Conservation (phyloP, 1,140 invertebrate species). For the Dreissena polymorpha region DNA sequence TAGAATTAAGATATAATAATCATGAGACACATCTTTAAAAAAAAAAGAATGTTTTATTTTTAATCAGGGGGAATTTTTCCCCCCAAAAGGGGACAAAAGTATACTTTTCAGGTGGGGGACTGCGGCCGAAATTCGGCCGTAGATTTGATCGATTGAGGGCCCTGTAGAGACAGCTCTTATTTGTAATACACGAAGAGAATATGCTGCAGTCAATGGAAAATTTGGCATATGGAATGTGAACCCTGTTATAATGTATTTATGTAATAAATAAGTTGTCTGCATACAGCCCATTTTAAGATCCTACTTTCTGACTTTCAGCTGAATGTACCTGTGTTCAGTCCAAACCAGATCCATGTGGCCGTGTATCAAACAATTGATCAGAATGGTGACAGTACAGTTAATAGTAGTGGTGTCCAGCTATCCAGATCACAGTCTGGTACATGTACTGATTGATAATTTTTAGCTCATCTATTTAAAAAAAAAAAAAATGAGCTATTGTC, state of each 20-base stretch:
- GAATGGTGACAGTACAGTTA: neutral
- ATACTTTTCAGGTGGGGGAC: too few relatives aligned
- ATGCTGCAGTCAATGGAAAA: neutral
- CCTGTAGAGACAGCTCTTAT: too few relatives aligned
- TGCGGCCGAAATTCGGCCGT: too few relatives aligned
- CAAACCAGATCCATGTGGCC: constrained; percentile 13
- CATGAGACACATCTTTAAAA: too few relatives aligned
- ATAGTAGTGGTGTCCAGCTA: constrained; percentile 17
- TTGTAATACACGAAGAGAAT: neutral
- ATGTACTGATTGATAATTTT: neutral
- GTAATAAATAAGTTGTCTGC: neutral
- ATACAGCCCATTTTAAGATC: neutral
- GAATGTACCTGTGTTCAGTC: constrained; percentile 27
- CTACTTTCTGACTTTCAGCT: constrained; percentile 12
- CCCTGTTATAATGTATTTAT: neutral
- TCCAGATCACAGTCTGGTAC: constrained; percentile 41
- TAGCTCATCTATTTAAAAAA: too few relatives aligned
- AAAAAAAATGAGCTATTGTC: too few relatives aligned
- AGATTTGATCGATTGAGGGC: too few relatives aligned
- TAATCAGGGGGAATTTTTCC: too few relatives aligned
- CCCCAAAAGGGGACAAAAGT: too few relatives aligned
- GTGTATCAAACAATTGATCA: constrained; percentile 1
- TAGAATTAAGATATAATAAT: too few relatives aligned
- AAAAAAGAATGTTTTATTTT: too few relatives aligned
- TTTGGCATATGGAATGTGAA: neutral